Base-by-base conservation (phyloP, 1,140 invertebrate genomes). In the Ditylenchus dipsaci region DNA sequence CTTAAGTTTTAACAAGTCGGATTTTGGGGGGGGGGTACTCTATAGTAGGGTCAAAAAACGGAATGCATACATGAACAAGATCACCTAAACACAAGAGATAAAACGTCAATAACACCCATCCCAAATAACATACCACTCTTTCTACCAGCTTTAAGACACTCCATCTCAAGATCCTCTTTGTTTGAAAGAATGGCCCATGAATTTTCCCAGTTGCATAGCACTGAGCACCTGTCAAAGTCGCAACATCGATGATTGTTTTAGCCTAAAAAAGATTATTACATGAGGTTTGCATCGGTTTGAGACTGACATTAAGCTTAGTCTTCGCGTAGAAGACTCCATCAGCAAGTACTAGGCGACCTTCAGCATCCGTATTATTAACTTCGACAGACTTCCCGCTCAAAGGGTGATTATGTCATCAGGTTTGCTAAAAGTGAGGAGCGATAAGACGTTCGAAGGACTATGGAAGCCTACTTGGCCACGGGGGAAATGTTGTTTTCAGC, bases 401-500 rank as follows among this genome's bases (percentile, higher is more conserved):
- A 93, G 84, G 17, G 87, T 89, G 80, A 92, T 89, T 60, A 95
- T 89, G 83, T 94, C 92, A 85, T 95, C 92, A 3, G 91, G 91
- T 30, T 75, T 73, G 57, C 33, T 38, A 11, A 38, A 38, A 53
- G 21, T 23, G 1, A 53, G 11, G 3, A 38, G 3, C 11, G 3
- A 38, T 38, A 5, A 5, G 11, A 38, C 33, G 11, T 38, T 5
- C 3, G 11, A 38, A 5, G 3, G 3, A 38, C 11, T 38, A 38
- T 38, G 11, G 11, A 38, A 38, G 11, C n/a, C 11, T 38, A 38
- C 33, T 63, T 79, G 64, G 79, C 79, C 26, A 57, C 62, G 0
- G 91, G 89, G 1, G 90, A 91, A 11, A 94, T 89, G 19, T 90
- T 87, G 85, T 95, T 94, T 84, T 95, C 92, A 17, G 91, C 91